A percentile compares a stretch with the other conserved stretches of the same genome.
Conservation (phyloP, 2,113 vertebrate genomes). For the Brevimyrus niger region DNA sequence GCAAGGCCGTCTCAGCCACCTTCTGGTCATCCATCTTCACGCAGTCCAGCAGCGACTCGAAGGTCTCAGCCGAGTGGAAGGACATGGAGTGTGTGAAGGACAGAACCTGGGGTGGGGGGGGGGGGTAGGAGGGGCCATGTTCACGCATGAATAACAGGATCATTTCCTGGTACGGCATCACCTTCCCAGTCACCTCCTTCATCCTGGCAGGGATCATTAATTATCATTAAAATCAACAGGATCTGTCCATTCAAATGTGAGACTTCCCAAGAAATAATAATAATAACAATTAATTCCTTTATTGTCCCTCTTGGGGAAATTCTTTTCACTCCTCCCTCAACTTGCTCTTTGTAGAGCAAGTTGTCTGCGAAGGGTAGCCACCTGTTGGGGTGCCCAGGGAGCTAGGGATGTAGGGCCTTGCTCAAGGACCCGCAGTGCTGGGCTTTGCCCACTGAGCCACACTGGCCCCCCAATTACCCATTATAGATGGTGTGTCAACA, state of each 20-base stretch:
- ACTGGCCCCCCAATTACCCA: no score
- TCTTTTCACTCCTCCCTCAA: no score
- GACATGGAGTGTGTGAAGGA: slow-evolving; percentile 97
- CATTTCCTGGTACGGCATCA: background rate
- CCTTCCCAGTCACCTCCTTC: background rate
- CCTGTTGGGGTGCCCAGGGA: no score
- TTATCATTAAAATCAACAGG: background rate
- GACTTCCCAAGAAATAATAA: background rate
- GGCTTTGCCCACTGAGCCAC: no score
- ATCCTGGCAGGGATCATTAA: background rate
- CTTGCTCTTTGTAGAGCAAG: no score
- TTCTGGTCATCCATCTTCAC: slow-evolving; percentile 98
- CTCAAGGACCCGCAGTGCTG: no score
- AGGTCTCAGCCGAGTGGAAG: slow-evolving; percentile 97
- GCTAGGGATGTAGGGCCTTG: no score
- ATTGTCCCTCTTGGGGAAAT: no score
- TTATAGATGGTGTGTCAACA: background rate
- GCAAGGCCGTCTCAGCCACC: slow-evolving; percentile 90
- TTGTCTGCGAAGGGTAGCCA: no score
- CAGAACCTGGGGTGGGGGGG: slow-evolving; percentile 68
- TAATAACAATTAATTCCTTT: no score
- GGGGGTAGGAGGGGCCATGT: background rate
- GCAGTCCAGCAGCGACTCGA: slow-evolving; percentile 91
- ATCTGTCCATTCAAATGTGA: background rate
- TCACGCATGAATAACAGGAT: background rate